Conservation (phyloP, 2,113 vertebrate genomes). For the Drymodes brunneopygia region DNA sequence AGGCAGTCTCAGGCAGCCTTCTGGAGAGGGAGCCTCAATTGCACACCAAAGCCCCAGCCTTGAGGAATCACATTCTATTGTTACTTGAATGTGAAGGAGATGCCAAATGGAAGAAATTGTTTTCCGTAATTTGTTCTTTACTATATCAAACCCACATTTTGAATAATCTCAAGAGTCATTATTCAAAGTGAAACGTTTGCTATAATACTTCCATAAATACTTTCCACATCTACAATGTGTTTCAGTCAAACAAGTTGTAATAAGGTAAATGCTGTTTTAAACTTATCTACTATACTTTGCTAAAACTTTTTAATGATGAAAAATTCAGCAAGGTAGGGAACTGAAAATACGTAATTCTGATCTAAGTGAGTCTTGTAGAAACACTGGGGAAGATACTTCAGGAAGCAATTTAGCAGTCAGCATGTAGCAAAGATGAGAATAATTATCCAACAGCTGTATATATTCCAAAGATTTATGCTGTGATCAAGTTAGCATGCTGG, state of each 20-base stretch:
- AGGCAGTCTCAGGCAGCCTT: not conserved
- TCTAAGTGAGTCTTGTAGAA: not conserved
- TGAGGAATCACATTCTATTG: not conserved
- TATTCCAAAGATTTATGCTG: not conserved
- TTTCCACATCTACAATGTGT: not conserved
- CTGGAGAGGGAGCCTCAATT: not conserved
- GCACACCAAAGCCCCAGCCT: not conserved
- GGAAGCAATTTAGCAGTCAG: not conserved
- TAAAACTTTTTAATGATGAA: not conserved
- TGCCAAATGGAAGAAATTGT: not conserved
- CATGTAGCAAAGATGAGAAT: not conserved
- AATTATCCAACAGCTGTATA: not conserved
- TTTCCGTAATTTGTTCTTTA: not conserved
- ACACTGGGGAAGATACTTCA: not conserved
- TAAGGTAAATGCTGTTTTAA: not conserved
- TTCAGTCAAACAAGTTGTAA: not conserved
- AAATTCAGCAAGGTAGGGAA: not conserved
- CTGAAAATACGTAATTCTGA: not conserved
- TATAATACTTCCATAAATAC: not conserved
- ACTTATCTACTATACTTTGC: not conserved
- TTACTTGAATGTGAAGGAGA: not conserved
- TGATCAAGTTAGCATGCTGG: not conserved
- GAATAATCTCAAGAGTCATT: not conserved
- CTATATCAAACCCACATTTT: not conserved
- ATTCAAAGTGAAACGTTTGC: not conserved